Percentiles rank a stretch among this genome's conserved stretches.
Conservation (phyloP, 2,797 vertebrate species). For the Hoplostethus atlanticus region DNA sequence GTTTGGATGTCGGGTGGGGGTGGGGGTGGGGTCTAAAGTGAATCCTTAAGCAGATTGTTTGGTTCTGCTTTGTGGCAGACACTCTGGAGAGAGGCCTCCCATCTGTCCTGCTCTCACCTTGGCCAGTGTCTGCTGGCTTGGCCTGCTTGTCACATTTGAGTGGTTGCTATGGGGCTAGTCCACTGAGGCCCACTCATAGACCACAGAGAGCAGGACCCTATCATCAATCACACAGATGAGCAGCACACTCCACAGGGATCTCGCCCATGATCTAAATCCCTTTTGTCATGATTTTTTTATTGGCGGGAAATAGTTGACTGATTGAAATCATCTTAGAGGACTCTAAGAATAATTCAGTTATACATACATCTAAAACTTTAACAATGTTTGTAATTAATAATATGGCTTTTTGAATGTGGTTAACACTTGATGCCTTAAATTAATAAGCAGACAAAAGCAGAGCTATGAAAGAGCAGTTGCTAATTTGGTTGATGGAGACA, state of each 20-base stretch:
- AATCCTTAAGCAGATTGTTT: slow-evolving; percentile 72
- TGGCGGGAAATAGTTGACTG: slow-evolving; percentile 13
- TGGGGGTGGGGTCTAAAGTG: slow-evolving; percentile 60
- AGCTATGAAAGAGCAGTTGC: not conserved
- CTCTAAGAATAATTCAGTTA: slow-evolving; percentile 16
- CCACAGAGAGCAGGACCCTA: slow-evolving; percentile 70
- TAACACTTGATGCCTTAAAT: not conserved
- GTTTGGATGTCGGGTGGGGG: slow-evolving; percentile 13
- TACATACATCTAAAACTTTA: slow-evolving; percentile 24
- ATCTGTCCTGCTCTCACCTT: slow-evolving; percentile 81
- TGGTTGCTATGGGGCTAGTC: slow-evolving; percentile 74
- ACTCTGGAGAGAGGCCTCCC: slow-evolving; percentile 67
- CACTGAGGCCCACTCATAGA: slow-evolving; percentile 74
- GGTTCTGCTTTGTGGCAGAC: slow-evolving; percentile 60
- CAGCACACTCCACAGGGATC: slow-evolving; percentile 62
- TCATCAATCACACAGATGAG: slow-evolving; percentile 81
- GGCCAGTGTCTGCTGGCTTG: slow-evolving; percentile 69
- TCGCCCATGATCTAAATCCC: slow-evolving; percentile 54
- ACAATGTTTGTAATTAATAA: too few species aligned
- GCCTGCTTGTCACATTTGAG: slow-evolving; percentile 78
- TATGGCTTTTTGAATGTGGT: slow-evolving; percentile 27
- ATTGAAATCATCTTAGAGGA: slow-evolving; percentile 42
- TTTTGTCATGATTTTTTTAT: slow-evolving; percentile 49
- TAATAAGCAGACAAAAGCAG: not conserved
- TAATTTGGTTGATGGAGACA: not conserved